Conservation (phyloP, 2,113 vertebrate species). For the Microtus pennsylvanicus region DNA sequence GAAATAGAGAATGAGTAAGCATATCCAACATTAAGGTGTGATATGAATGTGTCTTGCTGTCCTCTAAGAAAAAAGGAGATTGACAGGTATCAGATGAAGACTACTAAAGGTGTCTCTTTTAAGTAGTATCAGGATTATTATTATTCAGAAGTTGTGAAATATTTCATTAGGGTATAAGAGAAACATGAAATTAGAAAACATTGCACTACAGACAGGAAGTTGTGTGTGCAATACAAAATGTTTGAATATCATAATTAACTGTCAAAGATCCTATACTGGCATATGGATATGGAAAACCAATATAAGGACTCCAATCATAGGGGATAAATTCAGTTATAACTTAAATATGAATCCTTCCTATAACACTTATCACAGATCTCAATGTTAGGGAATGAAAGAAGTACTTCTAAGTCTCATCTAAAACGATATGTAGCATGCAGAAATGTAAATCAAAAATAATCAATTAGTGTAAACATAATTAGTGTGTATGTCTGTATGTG, state of each 20-base stretch:
- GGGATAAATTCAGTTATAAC: not conserved
- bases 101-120: not conserved
- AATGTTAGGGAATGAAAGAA: not conserved
- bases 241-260: not conserved
- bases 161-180: accelerated
- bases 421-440: not conserved
- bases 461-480: not conserved
- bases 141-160: not conserved
- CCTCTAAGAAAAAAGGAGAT: not conserved
- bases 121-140: not conserved
- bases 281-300: not conserved
- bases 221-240: not conserved
- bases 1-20: not conserved
- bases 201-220: not conserved
- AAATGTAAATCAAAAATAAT: not conserved
- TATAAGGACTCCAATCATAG: not conserved
- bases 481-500: not conserved
- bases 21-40: not conserved
- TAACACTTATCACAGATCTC: not conserved
- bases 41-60: not conserved
- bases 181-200: not conserved
- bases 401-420: no score
- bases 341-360: not conserved
- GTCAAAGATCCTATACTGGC: not conserved
- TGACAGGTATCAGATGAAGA: not conserved